Conservation (phyloP, 2,888 invertebrate species). For the Apodemia zela region DNA sequence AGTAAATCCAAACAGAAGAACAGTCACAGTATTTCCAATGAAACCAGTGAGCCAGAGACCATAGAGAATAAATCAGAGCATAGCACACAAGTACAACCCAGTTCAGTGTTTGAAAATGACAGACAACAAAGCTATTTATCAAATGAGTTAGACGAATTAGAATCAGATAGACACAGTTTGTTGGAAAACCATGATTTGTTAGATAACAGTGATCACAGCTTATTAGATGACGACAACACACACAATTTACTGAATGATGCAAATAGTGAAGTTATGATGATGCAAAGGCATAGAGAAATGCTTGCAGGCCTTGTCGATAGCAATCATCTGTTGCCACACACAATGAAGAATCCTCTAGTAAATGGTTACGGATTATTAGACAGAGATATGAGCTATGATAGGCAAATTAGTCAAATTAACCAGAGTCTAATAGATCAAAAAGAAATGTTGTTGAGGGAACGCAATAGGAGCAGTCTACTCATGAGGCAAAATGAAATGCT, state of each 20-base stretch:
- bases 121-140: conserved; percentile 54
- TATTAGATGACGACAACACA: conserved; percentile 64
- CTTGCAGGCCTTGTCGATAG: conserved; percentile 62
- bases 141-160: conserved; percentile 67
- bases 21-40: conserved; percentile 58
- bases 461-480: conserved; percentile 59
- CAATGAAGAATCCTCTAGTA: conserved; percentile 53
- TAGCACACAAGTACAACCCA: conserved; percentile 32
- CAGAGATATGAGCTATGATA: conserved; percentile 63
- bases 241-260: conserved; percentile 63
- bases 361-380: conserved; percentile 68
- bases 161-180: conserved; percentile 73
- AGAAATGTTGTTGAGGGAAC: conserved; percentile 56
- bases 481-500: conserved; percentile 68
- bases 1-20: conserved; percentile 76
- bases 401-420: conserved; percentile 65
- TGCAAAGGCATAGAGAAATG: conserved; percentile 69
- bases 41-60: conserved; percentile 50
- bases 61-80: conserved; percentile 36
- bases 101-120: conserved; percentile 62
- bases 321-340: conserved; percentile 55
- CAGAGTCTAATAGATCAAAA: conserved; percentile 62
- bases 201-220: conserved; percentile 69
- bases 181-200: conserved; percentile 70
- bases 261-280: conserved; percentile 58